Base-by-base conservation (phyloP, 2,797 vertebrate species). In the Mormyrops attenuatus region DNA sequence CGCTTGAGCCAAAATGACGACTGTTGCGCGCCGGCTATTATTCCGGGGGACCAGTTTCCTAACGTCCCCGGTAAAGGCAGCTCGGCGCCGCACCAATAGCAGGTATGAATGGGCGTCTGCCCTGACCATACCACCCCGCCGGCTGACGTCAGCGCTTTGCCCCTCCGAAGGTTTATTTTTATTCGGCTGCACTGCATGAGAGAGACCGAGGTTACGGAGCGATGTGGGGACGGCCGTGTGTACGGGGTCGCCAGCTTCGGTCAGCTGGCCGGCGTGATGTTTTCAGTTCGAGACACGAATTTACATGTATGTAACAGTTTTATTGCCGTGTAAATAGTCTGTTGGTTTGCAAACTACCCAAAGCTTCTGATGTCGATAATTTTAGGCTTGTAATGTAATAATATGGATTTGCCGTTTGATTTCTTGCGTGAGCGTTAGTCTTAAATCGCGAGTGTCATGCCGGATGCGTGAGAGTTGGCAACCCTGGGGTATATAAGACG, bases 1-100 rank as follows among this genome's bases (percentile, higher is more conserved):
- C 1, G 5, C 90, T 93, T 92, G 96, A 96, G 94, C 95, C 96
- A 95, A 95, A 7, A 96, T 96, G 96, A 92, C 92, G 91, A 91
- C 26, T 55, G 1, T 13, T 87, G 87, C 91, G 92, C 91, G 87
- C 93, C 88, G 44, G 69, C 87, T 5, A n/a, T 89, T 53, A 50
- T 89, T 87, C 17, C 9, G 5, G 85, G 90, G 89, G 63, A 15
- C 57, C 92, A 93, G 94, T 95, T 96, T 95, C 93, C 90, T 85
- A 11, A 1, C 89, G 47, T 73, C 69, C 91, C 77, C 91, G 90
- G 91, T 85, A 88, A 94, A 53, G 47, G 15, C 80, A 50, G 55
- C 84, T 90, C 49, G 49, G 22, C 30, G 44, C 77, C 55, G 63
- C 52, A 50, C 89, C 66, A 88, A 91, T 90, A 53, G n/a, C 50